Conservation (phyloP, 2,888 invertebrate species). For the Chalcis sispes region DNA sequence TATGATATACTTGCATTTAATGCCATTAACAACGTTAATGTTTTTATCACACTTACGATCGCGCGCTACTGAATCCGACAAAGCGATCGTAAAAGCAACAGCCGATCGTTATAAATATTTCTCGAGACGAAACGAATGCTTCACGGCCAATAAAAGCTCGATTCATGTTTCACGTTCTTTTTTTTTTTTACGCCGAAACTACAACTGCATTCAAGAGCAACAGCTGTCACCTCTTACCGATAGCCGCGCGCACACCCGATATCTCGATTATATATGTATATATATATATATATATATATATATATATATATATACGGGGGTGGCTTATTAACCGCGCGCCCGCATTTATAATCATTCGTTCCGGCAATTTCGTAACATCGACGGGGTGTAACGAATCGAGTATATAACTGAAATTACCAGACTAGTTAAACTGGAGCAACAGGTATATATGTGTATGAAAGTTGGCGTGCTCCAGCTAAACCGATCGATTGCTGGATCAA, state of each 20-base stretch:
- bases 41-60: too few relatives aligned
- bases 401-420: constrained; percentile 16
- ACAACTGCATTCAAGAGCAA: too few relatives aligned
- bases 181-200: background rate
- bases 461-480: background rate
- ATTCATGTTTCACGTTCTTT: too few relatives aligned
- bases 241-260: too few relatives aligned
- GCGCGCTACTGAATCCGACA: too few relatives aligned
- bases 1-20: too few relatives aligned
- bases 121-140: constrained; percentile 17
- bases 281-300: too few relatives aligned
- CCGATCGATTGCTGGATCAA: constrained; percentile 18
- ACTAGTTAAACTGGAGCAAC: constrained; percentile 15
- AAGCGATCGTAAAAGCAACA: too few relatives aligned
- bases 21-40: too few relatives aligned
- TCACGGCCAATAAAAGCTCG: constrained; percentile 44
- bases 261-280: too few relatives aligned
- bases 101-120: constrained; percentile 23
- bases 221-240: too few relatives aligned
- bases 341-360: constrained; percentile 41
- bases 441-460: constrained; percentile 36
- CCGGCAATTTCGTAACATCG: constrained; percentile 48
- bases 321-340: constrained; percentile 26
- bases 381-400: constrained; percentile 32
- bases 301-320: too few relatives aligned